Base-by-base conservation (phyloP, 2,888 invertebrate genomes). In the Polia nebulosa region DNA sequence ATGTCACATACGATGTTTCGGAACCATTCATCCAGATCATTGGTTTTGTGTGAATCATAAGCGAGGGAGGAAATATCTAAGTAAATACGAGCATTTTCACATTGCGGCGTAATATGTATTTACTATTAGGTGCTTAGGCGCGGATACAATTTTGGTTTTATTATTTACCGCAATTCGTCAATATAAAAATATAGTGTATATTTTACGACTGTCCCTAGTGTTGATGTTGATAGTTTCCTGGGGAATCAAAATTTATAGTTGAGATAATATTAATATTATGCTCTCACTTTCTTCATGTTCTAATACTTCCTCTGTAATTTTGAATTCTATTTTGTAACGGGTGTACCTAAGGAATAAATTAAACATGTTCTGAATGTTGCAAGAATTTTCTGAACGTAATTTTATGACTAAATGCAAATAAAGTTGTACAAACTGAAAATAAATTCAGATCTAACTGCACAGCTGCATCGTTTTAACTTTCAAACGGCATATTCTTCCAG, bases 1-100 rank as follows among this genome's bases (percentile, higher is more conserved):
- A 67, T 77, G 76, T 75, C 76, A 62, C 65, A 63, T 75, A 70
- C 60, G 65, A 74, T 78, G 75, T 80, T 76, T 68, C 66, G 61
- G 52, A 78, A 62, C 71, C 83, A 81, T 81, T 81, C 74, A 77
- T 82, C 76, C 80, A 78, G 68, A 81, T 81, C 82, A 85, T 61
- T 82, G 79, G 60, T 69, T 84, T 70, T 70, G 72, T 63, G 63
- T 61, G 70, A 76, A 78, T 67, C 63, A 57, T 53, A 70, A 63
- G 63, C 62, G 57, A 64, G 41, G 58, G 68, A 72, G 51, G 58
- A 74, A 74, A 77, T 69, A 55, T 74, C 45, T 58, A 27, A 69
- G 60, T 52, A 69, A 74, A 77, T 69, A 78, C 58, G 57, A 52
- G n/a, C 6, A 74, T 78, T 74, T 60, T 60, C 56, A 60, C 59